Conservation (phyloP, 2,797 vertebrate species). For the Sebastes hubbsi region DNA sequence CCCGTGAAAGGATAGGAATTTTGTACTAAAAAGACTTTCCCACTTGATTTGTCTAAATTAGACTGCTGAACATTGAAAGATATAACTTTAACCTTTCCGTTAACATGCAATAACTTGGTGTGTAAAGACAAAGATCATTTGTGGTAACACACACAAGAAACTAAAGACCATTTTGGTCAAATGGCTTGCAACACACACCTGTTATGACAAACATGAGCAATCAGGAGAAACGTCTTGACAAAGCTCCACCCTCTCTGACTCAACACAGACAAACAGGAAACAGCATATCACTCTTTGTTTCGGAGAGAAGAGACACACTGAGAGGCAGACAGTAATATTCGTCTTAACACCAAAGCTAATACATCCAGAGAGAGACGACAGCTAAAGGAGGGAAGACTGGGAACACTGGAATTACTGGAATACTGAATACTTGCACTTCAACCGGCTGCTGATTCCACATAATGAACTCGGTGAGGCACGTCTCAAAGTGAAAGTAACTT, state of each 20-base stretch:
- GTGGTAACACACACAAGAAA: neutral
- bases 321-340: neutral
- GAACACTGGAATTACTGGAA: neutral
- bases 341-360: neutral
- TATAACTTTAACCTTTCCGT: neutral
- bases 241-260: constrained; percentile 29
- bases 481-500: constrained; percentile 36
- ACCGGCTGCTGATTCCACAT: neutral
- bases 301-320: neutral
- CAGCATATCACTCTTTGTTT: neutral
- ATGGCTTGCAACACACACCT: neutral
- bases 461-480: neutral
- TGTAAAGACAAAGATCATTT: neutral
- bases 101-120: neutral
- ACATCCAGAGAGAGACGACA: neutral
- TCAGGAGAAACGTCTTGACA: neutral
- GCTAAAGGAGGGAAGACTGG: neutral
- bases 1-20: too few species aligned
- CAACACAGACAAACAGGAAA: constrained; percentile 24
- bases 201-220: neutral
- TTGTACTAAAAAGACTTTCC: too few species aligned
- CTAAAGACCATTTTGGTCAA: too few species aligned
- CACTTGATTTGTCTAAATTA: too few species aligned
- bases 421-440: neutral
- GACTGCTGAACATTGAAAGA: neutral